Evolutionary conservation across 2,888 invertebrate genomes (phyloP), one percentile per base, ranked within the genome.

Genomic region (Prenolepis imparis): DNA sequence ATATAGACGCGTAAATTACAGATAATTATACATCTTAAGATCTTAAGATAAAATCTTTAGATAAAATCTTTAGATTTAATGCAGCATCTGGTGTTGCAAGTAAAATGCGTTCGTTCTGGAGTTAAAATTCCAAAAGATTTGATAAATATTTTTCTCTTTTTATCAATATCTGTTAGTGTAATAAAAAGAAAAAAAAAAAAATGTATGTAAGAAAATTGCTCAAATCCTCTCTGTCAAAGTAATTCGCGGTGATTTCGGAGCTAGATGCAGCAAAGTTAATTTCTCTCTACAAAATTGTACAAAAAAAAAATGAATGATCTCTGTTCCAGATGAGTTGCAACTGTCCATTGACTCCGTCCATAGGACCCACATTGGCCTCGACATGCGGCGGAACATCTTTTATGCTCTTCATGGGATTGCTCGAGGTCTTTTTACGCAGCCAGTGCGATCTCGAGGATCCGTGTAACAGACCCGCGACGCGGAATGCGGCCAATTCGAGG

Each of bases 361-460:
- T 96, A 55, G 98, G 98, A n/a, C 98, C 98, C 6, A 98, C 98
- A 72, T 95, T 98, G 91, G 98, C 98, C 57, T 96, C 97, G 82
- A 97, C 98, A 74, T 98, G 98, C 94, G 98, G 98, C 12, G 98
- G 98, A 36, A 96, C 97, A 78, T 97, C 97, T 59, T 98, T 97
- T 94, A 98, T 98, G 98, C 96, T 98, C 64, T 98, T 98, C 95
- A 98, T 98, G 98, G 98, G 98, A 0, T 96, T 98, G 4, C 96
- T 98, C 64, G 98, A 98, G 93, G 98, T 98, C 9, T 98, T 98
- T 94, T 95, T 98, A 81, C 95, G 98, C 75, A 98, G 98, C 87
- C 98, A 98, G 93, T 98, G 98, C 93, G 98, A 98, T 94, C 95
- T 98, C 88, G 98, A 98, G 92, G 98, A 98, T 95, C 98, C 98